Evolutionary conservation across 2,113 vertebrate species (phyloP).

Genomic region (Malurus alboscapulatus): DNA sequence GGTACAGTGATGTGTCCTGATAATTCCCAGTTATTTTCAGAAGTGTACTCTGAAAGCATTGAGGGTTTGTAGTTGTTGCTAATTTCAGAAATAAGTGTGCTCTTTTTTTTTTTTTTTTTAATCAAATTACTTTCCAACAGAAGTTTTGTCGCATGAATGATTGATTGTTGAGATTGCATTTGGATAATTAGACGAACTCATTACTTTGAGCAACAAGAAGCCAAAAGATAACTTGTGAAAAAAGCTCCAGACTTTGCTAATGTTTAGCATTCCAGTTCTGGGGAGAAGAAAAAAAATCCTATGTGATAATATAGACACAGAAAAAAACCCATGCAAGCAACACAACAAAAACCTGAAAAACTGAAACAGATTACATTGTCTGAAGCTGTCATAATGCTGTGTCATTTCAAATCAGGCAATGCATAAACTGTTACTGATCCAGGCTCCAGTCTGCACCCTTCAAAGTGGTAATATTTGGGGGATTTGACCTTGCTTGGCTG

Average conservation of each 20-base stretch:
- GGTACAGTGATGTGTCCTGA: background rate
- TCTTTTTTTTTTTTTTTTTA: background rate
- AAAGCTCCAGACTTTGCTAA: background rate
- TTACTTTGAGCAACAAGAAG: background rate
- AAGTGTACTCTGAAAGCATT: background rate
- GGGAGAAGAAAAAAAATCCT: rapidly evolving
- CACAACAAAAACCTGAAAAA: background rate
- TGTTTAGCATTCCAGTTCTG: background rate
- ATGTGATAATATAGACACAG: background rate
- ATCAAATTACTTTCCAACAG: background rate
- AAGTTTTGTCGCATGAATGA: background rate
- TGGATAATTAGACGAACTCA: background rate
- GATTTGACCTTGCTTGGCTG: background rate
- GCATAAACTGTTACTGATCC: background rate
- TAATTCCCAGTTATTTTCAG: background rate
- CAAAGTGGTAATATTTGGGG: background rate
- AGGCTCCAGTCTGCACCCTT: background rate
- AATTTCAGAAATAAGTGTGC: background rate
- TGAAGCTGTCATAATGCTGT: background rate
- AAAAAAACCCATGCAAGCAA: background rate
- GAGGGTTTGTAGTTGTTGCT: background rate
- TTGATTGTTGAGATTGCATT: background rate
- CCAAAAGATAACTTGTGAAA: background rate
- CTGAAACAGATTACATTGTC: background rate
- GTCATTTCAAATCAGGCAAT: background rate